Percentiles rank a stretch among this genome's conserved stretches.
phyloP scores from a whole-genome alignment of 2,113 vertebrate species.

The Mirza zaza region DNA sequence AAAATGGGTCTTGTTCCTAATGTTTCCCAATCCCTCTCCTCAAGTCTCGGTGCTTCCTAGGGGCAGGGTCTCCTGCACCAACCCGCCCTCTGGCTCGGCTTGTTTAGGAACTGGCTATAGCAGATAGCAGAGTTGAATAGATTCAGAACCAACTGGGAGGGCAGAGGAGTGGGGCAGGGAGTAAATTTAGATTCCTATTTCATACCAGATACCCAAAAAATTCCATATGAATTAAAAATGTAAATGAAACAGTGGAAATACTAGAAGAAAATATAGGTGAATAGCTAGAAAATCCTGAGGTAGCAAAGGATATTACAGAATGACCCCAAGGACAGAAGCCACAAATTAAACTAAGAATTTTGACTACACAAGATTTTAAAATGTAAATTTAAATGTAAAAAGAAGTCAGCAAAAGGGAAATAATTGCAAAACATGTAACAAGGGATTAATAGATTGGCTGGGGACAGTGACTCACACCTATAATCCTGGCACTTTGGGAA shows the following conservation, averaged over 20 bases:
- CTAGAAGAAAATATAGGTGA: background rate
- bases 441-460: background rate
- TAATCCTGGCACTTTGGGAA: too few species aligned
- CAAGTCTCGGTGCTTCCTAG: background rate
- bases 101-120: background rate
- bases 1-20: background rate
- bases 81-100: background rate
- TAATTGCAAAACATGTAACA: background rate
- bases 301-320: background rate
- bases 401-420: background rate
- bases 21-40: background rate
- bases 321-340: background rate
- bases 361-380: background rate
- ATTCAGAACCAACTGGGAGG: background rate
- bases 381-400: constrained; percentile 29
- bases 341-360: constrained; percentile 10
- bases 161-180: background rate
- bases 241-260: background rate
- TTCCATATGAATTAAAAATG: background rate
- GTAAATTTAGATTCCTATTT: background rate
- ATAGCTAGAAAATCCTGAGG: background rate
- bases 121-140: background rate
- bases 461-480: too few species aligned
- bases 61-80: background rate
- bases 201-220: background rate